Base-by-base conservation (phyloP, 2,888 invertebrate genomes). In the Apantesis nais region DNA sequence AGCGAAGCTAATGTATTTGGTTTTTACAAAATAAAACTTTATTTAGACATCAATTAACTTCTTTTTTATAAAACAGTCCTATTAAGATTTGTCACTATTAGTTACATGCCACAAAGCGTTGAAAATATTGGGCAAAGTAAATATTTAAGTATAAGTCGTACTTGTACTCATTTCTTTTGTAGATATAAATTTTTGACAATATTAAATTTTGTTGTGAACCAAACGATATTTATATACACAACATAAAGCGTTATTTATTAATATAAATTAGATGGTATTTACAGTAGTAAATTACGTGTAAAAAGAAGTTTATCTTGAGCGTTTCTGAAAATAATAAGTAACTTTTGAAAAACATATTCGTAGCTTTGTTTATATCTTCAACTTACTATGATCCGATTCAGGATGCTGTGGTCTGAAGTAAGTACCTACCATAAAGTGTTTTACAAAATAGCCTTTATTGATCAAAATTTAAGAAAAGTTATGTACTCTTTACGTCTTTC, bases 1-100 rank as follows among this genome's bases (percentile, higher is more conserved):
- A 65, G 73, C 61, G 62, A 65, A 73, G 67, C 74, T 67, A 61
- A 70, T 74, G 71, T 39, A 73, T 68, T 74, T 67, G 74, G 68
- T 72, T 65, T 70, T 67, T 39, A 37, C 29, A 58, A 70, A 66
- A 72, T 66, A 55, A 58, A 68, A 66, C 41, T 55, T 41, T 66
- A 34, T 73, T 52, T 61, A 3, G 29, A 44, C n/a, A 22, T 7
- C 29, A 48, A 69, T n/a, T 44, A 39, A 61, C 44, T 25, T 34
- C 44, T 52, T 58, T 41, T 29, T 60, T 58, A n/a, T 39, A n/a
- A 52, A 41, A 25, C 37, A 65, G 9, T 52, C 16, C n/a, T 55
- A 65, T 52, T 37, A 37, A 55, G 65, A 65, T 65, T 55, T 55
- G 9, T 52, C 52, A 16, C 37, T 65, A n/a, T 16, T n/a, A 22